A percentile compares a stretch with the other conserved stretches of the same genome.
Evolutionary conservation across 2,797 vertebrate genomes (phyloP).

Genomic region (Hyperoplus lanceolatus): DNA sequence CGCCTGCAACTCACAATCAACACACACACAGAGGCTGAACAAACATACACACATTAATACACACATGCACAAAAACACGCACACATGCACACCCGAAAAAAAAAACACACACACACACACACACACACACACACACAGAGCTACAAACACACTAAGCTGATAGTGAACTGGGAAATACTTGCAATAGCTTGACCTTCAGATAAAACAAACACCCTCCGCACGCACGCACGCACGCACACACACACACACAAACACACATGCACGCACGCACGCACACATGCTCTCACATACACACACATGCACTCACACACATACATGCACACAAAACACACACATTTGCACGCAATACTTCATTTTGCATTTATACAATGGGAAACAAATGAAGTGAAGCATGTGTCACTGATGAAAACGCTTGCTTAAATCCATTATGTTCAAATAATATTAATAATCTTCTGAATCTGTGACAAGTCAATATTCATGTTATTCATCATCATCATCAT

Average conservation of each 20-base stretch:
- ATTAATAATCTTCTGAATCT: neutral
- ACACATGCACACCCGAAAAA: conserved; percentile 1
- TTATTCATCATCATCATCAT: neutral
- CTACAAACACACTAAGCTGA: conserved; percentile 43
- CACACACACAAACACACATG: too few species aligned
- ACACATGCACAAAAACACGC: neutral
- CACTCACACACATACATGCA: too few species aligned
- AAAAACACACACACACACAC: neutral
- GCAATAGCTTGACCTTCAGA: conserved; percentile 56
- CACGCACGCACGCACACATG: too few species aligned
- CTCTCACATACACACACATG: too few species aligned
- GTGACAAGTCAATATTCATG: neutral
- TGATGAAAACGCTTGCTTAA: neutral
- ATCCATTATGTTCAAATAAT: neutral
- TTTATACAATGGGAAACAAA: neutral
- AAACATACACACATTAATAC: conserved; percentile 11
- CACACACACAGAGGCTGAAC: conserved; percentile 6
- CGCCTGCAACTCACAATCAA: neutral
- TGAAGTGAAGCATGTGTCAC: neutral
- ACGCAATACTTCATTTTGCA: neutral
- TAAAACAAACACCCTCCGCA: conserved; percentile 27
- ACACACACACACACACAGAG: neutral
- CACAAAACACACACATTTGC: too few species aligned
- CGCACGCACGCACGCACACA: conserved; percentile 2
- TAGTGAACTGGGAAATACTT: conserved; percentile 44